Evolutionary conservation across 2,888 invertebrate species (phyloP).

Genomic region (Synergus itoensis): DNA sequence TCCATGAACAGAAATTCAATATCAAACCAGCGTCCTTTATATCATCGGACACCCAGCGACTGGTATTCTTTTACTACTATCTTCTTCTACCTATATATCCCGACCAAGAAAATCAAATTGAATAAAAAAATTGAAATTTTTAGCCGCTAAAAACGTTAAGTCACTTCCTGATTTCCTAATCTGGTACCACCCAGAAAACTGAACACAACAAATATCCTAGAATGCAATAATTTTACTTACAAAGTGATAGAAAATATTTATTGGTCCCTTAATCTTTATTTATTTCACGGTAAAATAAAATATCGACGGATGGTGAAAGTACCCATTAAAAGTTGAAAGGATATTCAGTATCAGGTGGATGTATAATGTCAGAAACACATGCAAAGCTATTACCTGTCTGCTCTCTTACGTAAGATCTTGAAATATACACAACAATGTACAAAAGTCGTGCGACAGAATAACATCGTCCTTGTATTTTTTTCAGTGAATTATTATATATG

Average conservation of each 20-base stretch:
- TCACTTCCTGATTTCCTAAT: too few species aligned
- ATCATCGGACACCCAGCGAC: slow-evolving; percentile 19
- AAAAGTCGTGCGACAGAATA: slow-evolving; percentile 36
- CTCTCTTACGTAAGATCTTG: slow-evolving; percentile 8
- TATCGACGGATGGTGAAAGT: slow-evolving; percentile 47
- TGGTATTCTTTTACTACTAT: not conserved
- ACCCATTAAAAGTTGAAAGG: slow-evolving; percentile 40
- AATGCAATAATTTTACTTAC: not conserved
- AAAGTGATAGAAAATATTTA: slow-evolving; percentile 9
- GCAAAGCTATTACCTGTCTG: slow-evolving; percentile 23
- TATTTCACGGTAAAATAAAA: slow-evolving; percentile 8
- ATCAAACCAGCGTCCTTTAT: slow-evolving; percentile 52
- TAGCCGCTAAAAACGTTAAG: too few species aligned
- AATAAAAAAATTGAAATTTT: not conserved
- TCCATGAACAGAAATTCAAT: slow-evolving; percentile 67
- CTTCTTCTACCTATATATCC: not conserved
- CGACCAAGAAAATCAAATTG: not conserved
- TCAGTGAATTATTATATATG: not conserved
- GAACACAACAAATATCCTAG: not conserved
- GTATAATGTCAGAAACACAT: slow-evolving; percentile 11
- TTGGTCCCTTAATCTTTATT: slow-evolving; percentile 15
- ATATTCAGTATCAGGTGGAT: not conserved
- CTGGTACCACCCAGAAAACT: not conserved
- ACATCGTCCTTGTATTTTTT: slow-evolving; percentile 33
- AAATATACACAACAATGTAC: slow-evolving; percentile 20